Percentiles rank a stretch among this genome's conserved stretches.
Evolutionary conservation across 2,113 vertebrate species (phyloP).

Genomic region (Gasterosteus aculeatus): DNA sequence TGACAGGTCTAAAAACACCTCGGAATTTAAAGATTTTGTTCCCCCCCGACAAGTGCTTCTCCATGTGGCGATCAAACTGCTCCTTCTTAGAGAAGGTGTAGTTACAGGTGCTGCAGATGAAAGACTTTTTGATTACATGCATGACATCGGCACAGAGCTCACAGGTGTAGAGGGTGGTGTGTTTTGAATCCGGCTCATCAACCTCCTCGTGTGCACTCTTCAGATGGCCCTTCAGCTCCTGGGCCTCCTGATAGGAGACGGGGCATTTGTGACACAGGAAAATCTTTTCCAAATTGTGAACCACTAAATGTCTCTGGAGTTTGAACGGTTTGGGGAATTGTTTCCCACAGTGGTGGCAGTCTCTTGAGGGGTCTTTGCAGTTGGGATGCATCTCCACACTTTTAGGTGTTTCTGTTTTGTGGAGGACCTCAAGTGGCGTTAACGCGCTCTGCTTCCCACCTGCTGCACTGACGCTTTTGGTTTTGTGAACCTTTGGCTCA

Average conservation of each 20-base stretch:
- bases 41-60: constrained; percentile 89
- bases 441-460: constrained; percentile 69
- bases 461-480: constrained; percentile 66
- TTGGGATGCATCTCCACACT: constrained; percentile 87
- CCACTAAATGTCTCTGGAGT: constrained; percentile 95
- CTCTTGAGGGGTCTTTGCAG: constrained; percentile 95
- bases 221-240: constrained; percentile 90
- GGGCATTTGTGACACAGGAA: constrained; percentile 95
- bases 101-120: constrained; percentile 98
- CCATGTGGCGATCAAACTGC: constrained; percentile 98
- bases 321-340: constrained; percentile 99
- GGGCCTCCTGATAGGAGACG: constrained; percentile 88
- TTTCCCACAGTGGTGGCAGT: constrained; percentile 98
- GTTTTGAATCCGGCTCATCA: constrained; percentile 89
- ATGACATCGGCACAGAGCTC: constrained; percentile 97
- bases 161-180: constrained; percentile 93
- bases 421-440: constrained; percentile 74
- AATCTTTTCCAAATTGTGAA: constrained; percentile 96
- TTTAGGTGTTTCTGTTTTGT: constrained; percentile 81
- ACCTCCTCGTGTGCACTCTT: constrained; percentile 83
- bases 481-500: constrained; percentile 71
- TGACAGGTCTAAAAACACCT: constrained; percentile 87
- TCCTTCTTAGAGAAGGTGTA: constrained; percentile 99
- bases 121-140: constrained; percentile 96
- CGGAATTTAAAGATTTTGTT: constrained; percentile 91